phyloP scores from a whole-genome alignment of 64 coral and sea anemone genomes.

The Pocillopora verrucosa region DNA sequence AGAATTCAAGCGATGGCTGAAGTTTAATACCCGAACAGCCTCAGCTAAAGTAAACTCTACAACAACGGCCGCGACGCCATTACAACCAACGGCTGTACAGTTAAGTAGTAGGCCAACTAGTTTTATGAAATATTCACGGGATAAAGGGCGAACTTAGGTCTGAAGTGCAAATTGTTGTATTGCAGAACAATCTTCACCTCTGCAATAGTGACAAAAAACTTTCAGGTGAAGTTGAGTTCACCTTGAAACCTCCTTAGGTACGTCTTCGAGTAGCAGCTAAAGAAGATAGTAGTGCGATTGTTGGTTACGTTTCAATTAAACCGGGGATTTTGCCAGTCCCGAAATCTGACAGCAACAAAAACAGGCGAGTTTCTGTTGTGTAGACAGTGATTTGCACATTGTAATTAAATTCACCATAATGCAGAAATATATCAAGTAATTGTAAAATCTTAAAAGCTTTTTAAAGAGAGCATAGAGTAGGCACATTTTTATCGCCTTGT shows the following conservation, averaged over 20 bases:
- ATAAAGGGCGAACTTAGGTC: background rate
- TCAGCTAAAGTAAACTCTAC: background rate
- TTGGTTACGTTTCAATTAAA: too few species aligned
- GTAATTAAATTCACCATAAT: background rate
- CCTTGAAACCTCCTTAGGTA: too few species aligned
- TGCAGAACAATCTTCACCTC: background rate
- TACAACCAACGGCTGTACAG: background rate
- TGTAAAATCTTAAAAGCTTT: background rate
- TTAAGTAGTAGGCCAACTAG: background rate
- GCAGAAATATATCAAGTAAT: background rate
- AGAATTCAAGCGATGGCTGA: slow-evolving; percentile 47
- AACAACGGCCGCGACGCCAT: background rate
- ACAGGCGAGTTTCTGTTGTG: background rate
- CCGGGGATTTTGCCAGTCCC: too few species aligned
- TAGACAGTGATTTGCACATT: background rate
- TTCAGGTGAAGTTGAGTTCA: too few species aligned
- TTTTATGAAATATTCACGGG: background rate
- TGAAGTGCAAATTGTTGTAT: background rate
- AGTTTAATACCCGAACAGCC: slow-evolving; percentile 31
- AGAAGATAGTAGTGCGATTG: too few species aligned
- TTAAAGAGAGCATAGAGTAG: slow-evolving; percentile 28
- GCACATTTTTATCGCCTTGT: slow-evolving; percentile 24
- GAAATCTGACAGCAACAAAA: background rate
- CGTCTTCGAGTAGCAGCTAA: too few species aligned
- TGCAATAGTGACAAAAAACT: too few species aligned